Base-by-base conservation (phyloP, 2,888 invertebrate species). In the Cylloceria caligata region DNA sequence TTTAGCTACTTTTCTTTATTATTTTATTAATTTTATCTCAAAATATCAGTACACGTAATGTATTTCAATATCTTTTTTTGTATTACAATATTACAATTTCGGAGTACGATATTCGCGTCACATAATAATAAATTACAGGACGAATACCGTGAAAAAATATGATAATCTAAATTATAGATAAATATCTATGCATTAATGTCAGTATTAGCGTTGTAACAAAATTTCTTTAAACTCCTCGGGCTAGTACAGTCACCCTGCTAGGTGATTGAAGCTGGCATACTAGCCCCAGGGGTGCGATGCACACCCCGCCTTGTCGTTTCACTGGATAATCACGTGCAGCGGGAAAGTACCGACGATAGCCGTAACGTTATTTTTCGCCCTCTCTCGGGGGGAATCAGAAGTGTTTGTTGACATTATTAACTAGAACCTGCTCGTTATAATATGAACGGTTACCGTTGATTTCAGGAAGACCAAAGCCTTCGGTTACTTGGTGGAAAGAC, bases 401-500 rank as follows among this genome's bases (percentile, higher is more conserved):
- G n/a, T 27, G 24, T 30, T 19, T 55, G 24, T 1, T 21, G 24
- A 24, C 36, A 39, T 21, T 24, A 24, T 24, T 13, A 19, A n/a
- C 30, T 7, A 57, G 4, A 57, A 4, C 0, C n/a, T 19, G 11
- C 0, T 39, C 36, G 19, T 36, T 11, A 11, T 62, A 19, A 19
- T 39, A 16, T 36, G 19, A 62, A 7, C 0, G 2, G 49, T 52
- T 52, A 27, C 16, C 52, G 30, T 80, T 83, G 36, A 88, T 92
- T 88, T 5, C 90, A 98, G 97, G 98, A 77, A 96, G 95, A 84
- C 98, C 98, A 0, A 94, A 95, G 52, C 98, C 98, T 30, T 95
- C 95, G 85, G 95, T 98, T 11, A 96, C 96, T 16, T 98, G 98
- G 98, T 97, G 96, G 96, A 94, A 95, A 84, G 96, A 96, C 79